Evolutionary conservation across 2,113 vertebrate species (phyloP).

Genomic region (Periophthalmus modestus): DNA sequence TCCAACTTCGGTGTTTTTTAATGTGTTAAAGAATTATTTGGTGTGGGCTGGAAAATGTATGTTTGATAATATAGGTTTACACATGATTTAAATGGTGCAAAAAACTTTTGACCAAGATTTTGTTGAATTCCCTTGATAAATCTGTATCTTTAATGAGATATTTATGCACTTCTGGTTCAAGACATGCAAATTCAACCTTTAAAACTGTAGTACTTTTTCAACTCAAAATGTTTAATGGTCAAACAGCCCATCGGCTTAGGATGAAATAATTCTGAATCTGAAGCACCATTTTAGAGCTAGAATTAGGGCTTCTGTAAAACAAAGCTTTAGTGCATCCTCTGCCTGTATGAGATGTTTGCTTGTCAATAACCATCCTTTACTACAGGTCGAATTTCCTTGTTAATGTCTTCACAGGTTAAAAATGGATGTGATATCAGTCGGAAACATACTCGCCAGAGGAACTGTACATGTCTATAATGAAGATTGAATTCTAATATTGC

Average conservation of each 20-base stretch:
- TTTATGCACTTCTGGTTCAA: too few relatives aligned
- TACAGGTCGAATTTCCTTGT: conserved; percentile 23
- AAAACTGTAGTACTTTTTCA: not conserved
- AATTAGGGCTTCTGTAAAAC: not conserved
- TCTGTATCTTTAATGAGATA: too few relatives aligned
- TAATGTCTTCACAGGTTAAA: conserved; percentile 21
- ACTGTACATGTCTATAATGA: conserved; percentile 11
- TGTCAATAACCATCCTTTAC: conserved; percentile 1
- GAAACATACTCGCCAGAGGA: conserved; percentile 10
- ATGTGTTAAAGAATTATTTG: not conserved
- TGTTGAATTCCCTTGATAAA: not conserved
- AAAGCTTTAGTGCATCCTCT: not conserved
- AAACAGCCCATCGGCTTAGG: not conserved
- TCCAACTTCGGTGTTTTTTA: not conserved
- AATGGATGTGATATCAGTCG: conserved; percentile 15
- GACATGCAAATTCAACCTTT: not conserved
- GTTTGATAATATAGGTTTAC: not conserved
- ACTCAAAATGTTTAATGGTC: not conserved
- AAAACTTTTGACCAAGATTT: too few relatives aligned
- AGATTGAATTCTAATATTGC: conserved; percentile 28
- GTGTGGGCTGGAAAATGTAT: not conserved
- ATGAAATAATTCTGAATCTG: not conserved
- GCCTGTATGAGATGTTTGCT: not conserved
- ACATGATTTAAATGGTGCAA: not conserved
- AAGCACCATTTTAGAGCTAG: not conserved